Conservation (phyloP, 2,888 invertebrate genomes). For the Cordilura impudica region DNA sequence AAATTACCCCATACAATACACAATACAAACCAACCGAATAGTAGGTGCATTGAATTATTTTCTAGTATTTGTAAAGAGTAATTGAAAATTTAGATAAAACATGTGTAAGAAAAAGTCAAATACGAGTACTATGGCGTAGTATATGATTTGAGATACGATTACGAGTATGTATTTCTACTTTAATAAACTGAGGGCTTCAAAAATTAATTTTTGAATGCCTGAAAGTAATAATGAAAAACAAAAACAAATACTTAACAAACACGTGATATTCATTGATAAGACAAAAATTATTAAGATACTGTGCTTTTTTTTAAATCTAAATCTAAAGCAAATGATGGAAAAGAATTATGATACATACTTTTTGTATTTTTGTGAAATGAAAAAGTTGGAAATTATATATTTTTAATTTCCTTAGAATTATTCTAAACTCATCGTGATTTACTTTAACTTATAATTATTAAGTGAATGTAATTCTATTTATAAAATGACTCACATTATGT, state of each 20-base stretch:
- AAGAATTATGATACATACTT: no score
- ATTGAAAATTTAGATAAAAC: slow-evolving; percentile 47
- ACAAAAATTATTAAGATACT: not conserved
- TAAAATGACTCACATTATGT: slow-evolving; percentile 52
- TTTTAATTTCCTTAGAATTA: not conserved
- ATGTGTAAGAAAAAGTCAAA: slow-evolving; percentile 1
- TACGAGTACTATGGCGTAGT: slow-evolving; percentile 19
- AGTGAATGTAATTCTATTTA: slow-evolving; percentile 51
- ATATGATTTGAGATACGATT: no score
- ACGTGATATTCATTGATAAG: slow-evolving; percentile 6
- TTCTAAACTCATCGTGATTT: slow-evolving; percentile 29
- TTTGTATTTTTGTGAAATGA: no score
- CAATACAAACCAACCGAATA: not conserved
- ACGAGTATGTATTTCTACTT: no score
- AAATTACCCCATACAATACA: slow-evolving; percentile 1
- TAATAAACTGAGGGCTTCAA: not conserved
- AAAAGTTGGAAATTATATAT: no score
- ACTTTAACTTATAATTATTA: slow-evolving; percentile 50
- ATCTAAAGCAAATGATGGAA: no score
- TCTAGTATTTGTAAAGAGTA: slow-evolving; percentile 32
- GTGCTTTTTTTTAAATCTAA: no score
- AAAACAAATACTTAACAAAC: not conserved
- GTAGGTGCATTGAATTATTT: not conserved
- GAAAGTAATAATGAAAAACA: not conserved
- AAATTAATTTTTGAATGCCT: not conserved